Conservation (phyloP, 1,140 invertebrate genomes). For the Monomorium pharaonis region DNA sequence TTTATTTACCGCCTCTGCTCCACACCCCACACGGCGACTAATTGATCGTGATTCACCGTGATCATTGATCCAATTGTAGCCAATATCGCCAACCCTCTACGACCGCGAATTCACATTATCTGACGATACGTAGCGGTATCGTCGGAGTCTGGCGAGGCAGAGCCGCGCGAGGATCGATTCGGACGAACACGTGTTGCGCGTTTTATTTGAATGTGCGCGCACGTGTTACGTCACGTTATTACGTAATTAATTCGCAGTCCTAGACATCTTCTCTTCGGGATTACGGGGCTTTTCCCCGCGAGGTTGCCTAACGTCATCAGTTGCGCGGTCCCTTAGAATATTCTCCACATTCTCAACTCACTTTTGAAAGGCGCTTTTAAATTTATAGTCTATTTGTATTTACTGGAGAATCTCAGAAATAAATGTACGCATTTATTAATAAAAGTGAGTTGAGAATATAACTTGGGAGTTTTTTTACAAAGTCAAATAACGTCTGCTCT, state of each 20-base stretch:
- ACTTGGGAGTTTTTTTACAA: neutral
- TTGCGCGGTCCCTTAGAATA: no score
- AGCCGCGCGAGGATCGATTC: neutral
- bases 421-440: no score
- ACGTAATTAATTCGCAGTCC: neutral
- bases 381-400: no score
- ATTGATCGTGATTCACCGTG: conserved; percentile 68
- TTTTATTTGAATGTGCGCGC: neutral
- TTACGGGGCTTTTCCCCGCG: neutral
- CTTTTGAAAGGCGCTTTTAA: no score
- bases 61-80: conserved; percentile 78
- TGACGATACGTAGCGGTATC: neutral
- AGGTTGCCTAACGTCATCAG: neutral
- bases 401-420: no score
- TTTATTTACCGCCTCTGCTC: neutral
- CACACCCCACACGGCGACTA: conserved; percentile 25
- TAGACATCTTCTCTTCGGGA: neutral
- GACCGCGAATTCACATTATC: conserved; percentile 54
- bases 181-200: neutral
- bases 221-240: neutral
- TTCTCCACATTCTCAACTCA: no score
- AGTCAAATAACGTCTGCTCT: neutral
- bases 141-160: no score
- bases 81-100: conserved; percentile 66
- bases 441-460: no score